phyloP scores from a whole-genome alignment of 2,113 vertebrate genomes.

The Melanerpes formicivorus region DNA sequence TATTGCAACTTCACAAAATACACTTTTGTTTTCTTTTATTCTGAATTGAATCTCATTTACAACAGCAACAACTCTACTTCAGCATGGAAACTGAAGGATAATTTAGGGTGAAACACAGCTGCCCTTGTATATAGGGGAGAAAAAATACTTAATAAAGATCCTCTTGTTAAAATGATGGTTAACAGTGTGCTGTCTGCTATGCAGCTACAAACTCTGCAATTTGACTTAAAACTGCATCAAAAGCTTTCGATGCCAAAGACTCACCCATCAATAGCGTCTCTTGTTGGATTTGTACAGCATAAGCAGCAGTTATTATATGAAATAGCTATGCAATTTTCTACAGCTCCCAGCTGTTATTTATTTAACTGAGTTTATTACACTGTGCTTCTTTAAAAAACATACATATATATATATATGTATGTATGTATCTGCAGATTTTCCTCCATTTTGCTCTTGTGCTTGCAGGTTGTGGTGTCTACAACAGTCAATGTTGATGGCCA shows the following conservation, averaged over 20 bases:
- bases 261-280: conserved; percentile 81
- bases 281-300: conserved; percentile 81
- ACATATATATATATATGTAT: neutral
- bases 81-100: conserved; percentile 72
- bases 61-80: conserved; percentile 76
- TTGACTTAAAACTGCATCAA: conserved; percentile 84
- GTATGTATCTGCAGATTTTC: conserved; percentile 51
- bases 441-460: conserved; percentile 58
- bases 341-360: conserved; percentile 83
- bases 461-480: conserved; percentile 95
- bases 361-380: conserved; percentile 80
- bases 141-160: conserved; percentile 82
- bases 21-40: conserved; percentile 61
- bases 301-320: conserved; percentile 83
- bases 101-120: conserved; percentile 81
- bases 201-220: conserved; percentile 81
- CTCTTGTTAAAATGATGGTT: conserved; percentile 83
- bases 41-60: conserved; percentile 70
- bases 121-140: conserved; percentile 65
- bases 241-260: conserved; percentile 79
- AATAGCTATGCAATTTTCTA: conserved; percentile 83
- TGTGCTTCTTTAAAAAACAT: conserved; percentile 47
- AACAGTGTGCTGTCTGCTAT: conserved; percentile 76
- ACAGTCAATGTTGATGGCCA: conserved; percentile 97
- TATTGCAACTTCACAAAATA: conserved; percentile 3